These are phyloP conservation scores for Triops cancriformis DNA, from an alignment of 1,140 invertebrate genomes.

Conservation along the genomic window DNA sequence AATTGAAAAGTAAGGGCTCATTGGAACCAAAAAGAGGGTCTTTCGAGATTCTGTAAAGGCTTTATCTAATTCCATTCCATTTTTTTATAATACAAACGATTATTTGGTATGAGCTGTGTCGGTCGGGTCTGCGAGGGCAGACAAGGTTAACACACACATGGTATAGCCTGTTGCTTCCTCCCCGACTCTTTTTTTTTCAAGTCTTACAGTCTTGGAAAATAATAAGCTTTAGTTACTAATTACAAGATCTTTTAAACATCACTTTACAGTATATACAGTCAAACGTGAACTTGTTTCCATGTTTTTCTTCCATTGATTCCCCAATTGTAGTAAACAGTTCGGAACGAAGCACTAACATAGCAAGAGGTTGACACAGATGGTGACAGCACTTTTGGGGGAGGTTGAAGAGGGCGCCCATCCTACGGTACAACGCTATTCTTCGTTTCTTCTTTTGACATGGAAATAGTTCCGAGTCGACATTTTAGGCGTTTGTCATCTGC, in stretches of 20 bases:
- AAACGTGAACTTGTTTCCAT: background rate
- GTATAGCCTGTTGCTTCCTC: background rate
- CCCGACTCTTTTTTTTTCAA: background rate
- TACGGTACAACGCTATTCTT: background rate
- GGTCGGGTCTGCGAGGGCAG: background rate
- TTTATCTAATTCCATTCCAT: background rate
- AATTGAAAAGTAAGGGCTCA: background rate
- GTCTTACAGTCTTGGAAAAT: background rate
- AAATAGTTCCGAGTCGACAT: background rate
- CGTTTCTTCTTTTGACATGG: background rate
- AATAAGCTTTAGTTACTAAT: background rate
- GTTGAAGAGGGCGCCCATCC: background rate
- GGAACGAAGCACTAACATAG: background rate
- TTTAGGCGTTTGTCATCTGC: background rate
- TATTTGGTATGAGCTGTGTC: conserved; percentile 13
- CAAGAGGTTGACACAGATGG: background rate
- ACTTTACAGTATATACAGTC: background rate
- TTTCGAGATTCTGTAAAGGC: background rate
- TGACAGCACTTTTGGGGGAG: background rate
- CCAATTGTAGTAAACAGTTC: background rate
- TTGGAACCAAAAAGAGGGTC: background rate
- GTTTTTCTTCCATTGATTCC: background rate
- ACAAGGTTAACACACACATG: background rate
- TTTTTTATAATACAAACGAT: background rate
- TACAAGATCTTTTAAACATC: background rate